Evolutionary conservation across 2,888 invertebrate species (phyloP).

Genomic region (Eupithecia insigniata): DNA sequence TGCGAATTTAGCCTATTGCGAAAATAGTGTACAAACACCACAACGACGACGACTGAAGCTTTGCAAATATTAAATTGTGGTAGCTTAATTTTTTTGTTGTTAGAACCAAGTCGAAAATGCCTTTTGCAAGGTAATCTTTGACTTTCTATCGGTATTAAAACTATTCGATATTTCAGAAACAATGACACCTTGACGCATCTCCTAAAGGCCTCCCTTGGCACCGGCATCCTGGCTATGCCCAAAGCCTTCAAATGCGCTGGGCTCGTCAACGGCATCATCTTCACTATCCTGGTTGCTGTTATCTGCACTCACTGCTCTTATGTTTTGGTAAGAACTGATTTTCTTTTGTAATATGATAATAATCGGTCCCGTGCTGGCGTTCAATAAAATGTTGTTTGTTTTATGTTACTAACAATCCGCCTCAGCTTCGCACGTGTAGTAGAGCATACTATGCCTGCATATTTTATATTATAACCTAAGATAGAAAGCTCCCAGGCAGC

Average conservation of each 20-base stretch:
- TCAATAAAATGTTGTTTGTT: no score
- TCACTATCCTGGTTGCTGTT: conserved; percentile 92
- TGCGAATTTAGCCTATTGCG: neutral
- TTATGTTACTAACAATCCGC: no score
- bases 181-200: conserved; percentile 96
- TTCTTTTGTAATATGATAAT: neutral
- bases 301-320: conserved; percentile 98
- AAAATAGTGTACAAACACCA: neutral
- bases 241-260: conserved; percentile 95
- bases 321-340: conserved; percentile 84
- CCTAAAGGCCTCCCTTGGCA: conserved; percentile 97
- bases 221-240: conserved; percentile 98
- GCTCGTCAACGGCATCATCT: conserved; percentile 91
- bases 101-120: neutral
- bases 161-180: conserved; percentile 84
- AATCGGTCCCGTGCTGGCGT: no score
- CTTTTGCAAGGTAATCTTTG: neutral
- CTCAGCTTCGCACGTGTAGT: no score
- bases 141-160: neutral
- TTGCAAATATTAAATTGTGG: neutral
- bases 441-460: no score
- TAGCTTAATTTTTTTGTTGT: neutral
- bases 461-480: no score
- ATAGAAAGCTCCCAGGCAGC: no score
- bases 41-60: neutral